A percentile compares a stretch with the other conserved stretches of the same genome.
These are phyloP conservation scores for Drosophila eugracilis DNA, from an alignment of 1,140 invertebrate genomes.

Conservation along the genomic window DNA sequence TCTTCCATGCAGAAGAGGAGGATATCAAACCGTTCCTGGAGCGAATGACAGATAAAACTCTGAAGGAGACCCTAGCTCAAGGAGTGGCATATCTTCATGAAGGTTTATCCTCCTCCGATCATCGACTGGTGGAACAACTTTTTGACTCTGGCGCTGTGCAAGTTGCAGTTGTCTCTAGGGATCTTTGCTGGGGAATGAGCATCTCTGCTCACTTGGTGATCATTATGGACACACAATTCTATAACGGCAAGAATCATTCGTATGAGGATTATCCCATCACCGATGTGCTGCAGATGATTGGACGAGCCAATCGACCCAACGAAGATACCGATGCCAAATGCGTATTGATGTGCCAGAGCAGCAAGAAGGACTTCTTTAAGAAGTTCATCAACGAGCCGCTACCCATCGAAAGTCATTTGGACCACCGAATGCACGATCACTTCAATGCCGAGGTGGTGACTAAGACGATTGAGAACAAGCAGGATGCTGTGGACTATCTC, in stretches of 20 bases:
- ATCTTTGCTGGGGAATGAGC: slow-evolving; percentile 96
- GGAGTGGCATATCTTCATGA: slow-evolving; percentile 99
- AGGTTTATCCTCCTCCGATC: slow-evolving; percentile 93
- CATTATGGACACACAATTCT: slow-evolving; percentile 98
- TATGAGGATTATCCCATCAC: slow-evolving; percentile 99
- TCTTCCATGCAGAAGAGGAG: slow-evolving; percentile 95
- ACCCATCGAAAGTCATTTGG: slow-evolving; percentile 98
- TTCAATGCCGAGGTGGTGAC: slow-evolving; percentile 99
- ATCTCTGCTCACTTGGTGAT: slow-evolving; percentile 96
- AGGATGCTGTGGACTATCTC: slow-evolving; percentile 99
- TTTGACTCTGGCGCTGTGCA: slow-evolving; percentile 97
- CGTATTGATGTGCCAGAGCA: slow-evolving; percentile 98
- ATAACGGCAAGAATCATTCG: slow-evolving; percentile 96
- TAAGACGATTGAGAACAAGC: slow-evolving; percentile 99
- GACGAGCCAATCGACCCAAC: slow-evolving; percentile 94
- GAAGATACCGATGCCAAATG: slow-evolving; percentile 98
- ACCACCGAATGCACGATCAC: slow-evolving; percentile 99
- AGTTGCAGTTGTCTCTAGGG: slow-evolving; percentile 95
- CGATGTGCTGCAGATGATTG: slow-evolving; percentile 99
- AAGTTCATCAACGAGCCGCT: slow-evolving; percentile 99
- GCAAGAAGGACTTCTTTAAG: slow-evolving; percentile 99
- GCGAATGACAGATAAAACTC: slow-evolving; percentile 93
- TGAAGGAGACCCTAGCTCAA: slow-evolving; percentile 94
- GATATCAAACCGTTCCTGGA: slow-evolving; percentile 95
- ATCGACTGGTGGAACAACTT: slow-evolving; percentile 95